Conservation (phyloP, 2,888 invertebrate genomes). For the Clivina fossor region DNA sequence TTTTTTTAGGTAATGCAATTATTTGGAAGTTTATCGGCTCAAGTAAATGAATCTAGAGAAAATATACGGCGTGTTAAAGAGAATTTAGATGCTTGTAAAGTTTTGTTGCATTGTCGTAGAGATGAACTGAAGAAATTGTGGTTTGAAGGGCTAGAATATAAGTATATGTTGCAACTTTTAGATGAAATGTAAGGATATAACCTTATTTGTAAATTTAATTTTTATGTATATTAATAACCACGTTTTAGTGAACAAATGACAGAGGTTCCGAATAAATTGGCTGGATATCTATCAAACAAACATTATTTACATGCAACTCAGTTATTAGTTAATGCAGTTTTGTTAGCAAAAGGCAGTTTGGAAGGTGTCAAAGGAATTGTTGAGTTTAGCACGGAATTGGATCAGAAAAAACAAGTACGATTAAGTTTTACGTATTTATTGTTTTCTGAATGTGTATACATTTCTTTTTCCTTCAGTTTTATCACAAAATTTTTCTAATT, state of each 20-base stretch:
- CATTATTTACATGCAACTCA: constrained; percentile 86
- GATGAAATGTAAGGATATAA: constrained; percentile 76
- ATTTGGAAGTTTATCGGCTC: constrained; percentile 74
- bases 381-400: constrained; percentile 75
- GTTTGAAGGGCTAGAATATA: constrained; percentile 95
- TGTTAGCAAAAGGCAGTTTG: constrained; percentile 69
- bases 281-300: constrained; percentile 66
- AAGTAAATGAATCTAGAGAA: constrained; percentile 74
- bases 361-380: constrained; percentile 82
- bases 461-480: too few species aligned
- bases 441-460: too few species aligned
- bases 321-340: constrained; percentile 70
- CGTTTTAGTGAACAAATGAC: constrained; percentile 73
- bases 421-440: too few species aligned
- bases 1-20: constrained; percentile 59
- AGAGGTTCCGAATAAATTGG: constrained; percentile 70
- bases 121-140: constrained; percentile 93
- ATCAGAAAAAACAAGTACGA: constrained; percentile 66
- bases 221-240: constrained; percentile 12
- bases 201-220: constrained; percentile 19
- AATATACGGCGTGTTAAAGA: constrained; percentile 78
- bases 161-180: constrained; percentile 82
- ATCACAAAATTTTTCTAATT: too few species aligned
- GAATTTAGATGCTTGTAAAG: constrained; percentile 80
- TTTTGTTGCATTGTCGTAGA: constrained; percentile 81